A percentile compares a stretch with the other conserved stretches of the same genome.
phyloP scores from a whole-genome alignment of 2,888 invertebrate genomes.

The Leptopilina drosophilae region DNA sequence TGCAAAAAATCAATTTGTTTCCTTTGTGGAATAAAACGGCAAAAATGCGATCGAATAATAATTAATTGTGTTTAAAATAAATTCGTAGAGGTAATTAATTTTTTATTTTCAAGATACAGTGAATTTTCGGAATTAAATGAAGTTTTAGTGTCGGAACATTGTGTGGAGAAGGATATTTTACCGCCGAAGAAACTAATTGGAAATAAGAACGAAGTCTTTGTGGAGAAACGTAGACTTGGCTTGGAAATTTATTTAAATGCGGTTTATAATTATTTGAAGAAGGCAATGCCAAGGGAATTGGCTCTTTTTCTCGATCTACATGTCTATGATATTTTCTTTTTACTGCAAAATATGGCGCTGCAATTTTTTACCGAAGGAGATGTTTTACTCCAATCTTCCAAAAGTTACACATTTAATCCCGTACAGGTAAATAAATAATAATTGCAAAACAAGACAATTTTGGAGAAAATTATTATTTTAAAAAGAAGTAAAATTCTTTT shows the following conservation, averaged over 20 bases:
- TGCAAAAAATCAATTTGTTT: no score
- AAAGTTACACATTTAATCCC: constrained; percentile 85
- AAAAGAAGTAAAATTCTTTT: no score
- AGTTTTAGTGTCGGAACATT: constrained; percentile 87
- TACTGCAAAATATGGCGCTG: constrained; percentile 89
- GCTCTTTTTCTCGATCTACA: constrained; percentile 93
- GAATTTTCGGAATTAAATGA: constrained; percentile 94
- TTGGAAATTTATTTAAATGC: constrained; percentile 89
- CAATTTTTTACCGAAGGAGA: constrained; percentile 88
- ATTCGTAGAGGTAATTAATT: background rate
- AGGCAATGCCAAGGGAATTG: constrained; percentile 88
- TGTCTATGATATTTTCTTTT: constrained; percentile 92
- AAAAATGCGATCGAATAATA: no score
- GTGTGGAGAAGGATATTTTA: constrained; percentile 89
- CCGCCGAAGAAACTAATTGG: constrained; percentile 96
- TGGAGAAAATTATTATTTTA: no score
- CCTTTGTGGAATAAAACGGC: no score
- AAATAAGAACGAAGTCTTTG: constrained; percentile 91
- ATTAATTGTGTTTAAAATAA: no score
- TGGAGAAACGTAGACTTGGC: constrained; percentile 89
- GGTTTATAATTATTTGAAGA: constrained; percentile 86
- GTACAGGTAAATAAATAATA: constrained; percentile 81
- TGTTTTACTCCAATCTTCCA: constrained; percentile 81
- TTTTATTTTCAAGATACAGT: constrained; percentile 83
- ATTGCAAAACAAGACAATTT: no score